phyloP scores from a whole-genome alignment of 2,113 vertebrate species.

The Gadus macrocephalus region DNA sequence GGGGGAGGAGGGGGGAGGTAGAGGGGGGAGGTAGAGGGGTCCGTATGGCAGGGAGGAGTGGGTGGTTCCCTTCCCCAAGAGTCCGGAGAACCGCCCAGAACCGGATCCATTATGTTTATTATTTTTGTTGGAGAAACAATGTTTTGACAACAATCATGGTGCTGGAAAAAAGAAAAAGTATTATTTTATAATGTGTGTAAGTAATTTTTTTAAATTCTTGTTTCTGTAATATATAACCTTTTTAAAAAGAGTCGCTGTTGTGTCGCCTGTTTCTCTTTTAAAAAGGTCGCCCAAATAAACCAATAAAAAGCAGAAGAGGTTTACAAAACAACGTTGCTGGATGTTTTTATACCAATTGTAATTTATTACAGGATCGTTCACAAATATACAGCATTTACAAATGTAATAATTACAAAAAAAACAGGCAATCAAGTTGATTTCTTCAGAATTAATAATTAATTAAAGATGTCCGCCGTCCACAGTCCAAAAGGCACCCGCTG shows the following conservation, averaged over 20 bases:
- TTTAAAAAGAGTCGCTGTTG: conserved; percentile 68
- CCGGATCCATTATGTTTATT: conserved; percentile 31
- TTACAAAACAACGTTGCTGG: no score
- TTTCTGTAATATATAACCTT: conserved; percentile 83
- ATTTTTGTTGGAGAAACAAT: conserved; percentile 52
- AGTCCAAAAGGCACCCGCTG: not conserved
- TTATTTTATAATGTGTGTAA: conserved; percentile 79
- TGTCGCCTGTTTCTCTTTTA: conserved; percentile 64
- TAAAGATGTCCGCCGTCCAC: not conserved
- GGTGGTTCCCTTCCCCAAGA: conserved; percentile 7
- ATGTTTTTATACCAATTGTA: not conserved
- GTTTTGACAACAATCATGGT: conserved; percentile 65
- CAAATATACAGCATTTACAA: conserved; percentile 3
- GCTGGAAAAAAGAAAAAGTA: conserved; percentile 71
- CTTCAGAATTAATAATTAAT: not conserved
- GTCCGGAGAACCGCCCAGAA: conserved; percentile 40
- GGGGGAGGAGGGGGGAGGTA: conserved; percentile 19
- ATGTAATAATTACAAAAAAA: not conserved
- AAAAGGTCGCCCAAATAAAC: not conserved
- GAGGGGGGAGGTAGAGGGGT: conserved; percentile 6
- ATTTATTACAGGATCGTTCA: not conserved
- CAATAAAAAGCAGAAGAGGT: no score
- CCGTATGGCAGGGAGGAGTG: not conserved
- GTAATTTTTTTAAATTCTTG: conserved; percentile 70
- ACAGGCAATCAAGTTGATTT: no score